These are phyloP conservation scores for Cataglyphis rosenhaueri DNA, from an alignment of 2,888 invertebrate genomes.

Conservation along the genomic window DNA sequence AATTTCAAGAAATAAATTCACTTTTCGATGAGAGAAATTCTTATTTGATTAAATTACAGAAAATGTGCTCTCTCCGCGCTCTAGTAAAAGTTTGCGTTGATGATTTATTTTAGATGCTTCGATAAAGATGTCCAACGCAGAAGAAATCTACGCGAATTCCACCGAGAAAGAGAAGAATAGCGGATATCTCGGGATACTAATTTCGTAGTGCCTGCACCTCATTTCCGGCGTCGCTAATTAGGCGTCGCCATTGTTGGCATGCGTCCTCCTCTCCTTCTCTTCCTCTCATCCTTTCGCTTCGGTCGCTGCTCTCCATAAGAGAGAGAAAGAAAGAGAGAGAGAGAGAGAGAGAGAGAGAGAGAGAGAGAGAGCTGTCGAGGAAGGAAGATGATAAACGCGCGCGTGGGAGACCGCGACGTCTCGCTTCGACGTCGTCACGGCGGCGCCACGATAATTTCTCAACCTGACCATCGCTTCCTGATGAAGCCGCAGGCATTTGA, in stretches of 20 bases:
- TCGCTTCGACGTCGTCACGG: conserved; percentile 61
- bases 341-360: background rate
- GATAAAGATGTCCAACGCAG: conserved; percentile 21
- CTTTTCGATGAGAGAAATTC: background rate
- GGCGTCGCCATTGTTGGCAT: conserved; percentile 63
- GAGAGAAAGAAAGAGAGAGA: background rate
- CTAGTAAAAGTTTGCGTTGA: conserved; percentile 12
- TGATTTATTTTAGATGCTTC: conserved; percentile 8
- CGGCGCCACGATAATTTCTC: conserved; percentile 75
- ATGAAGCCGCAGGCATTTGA: conserved; percentile 54
- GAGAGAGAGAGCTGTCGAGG: background rate
- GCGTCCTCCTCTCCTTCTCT: conserved; percentile 41
- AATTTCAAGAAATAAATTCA: conserved; percentile 1
- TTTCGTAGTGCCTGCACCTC: conserved; percentile 68
- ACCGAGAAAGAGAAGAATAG: background rate
- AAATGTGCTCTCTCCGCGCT: background rate
- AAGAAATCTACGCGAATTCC: conserved; percentile 21
- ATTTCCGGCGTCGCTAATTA: conserved; percentile 77
- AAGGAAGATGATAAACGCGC: background rate
- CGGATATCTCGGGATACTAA: conserved; percentile 63
- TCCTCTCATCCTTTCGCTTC: conserved; percentile 34
- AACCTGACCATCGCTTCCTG: conserved; percentile 53
- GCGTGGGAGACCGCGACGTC: conserved; percentile 38
- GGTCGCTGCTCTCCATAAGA: conserved; percentile 21
- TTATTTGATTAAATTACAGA: conserved; percentile 35